A percentile compares a stretch with the other conserved stretches of the same genome.
Conservation (phyloP, 2,888 invertebrate genomes). For the Cephus sareptanus region DNA sequence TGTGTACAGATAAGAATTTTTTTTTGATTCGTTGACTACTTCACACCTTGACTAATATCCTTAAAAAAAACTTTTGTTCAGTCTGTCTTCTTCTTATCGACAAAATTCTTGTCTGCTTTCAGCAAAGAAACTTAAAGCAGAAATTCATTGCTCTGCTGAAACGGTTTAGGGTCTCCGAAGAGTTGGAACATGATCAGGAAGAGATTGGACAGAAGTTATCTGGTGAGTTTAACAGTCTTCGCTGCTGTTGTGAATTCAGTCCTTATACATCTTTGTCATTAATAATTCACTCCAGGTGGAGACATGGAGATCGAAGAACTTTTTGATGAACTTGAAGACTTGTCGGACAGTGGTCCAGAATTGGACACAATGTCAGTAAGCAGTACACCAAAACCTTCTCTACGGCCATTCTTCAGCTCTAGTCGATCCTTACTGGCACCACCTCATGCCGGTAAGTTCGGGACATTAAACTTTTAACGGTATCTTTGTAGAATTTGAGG, state of each 20-base stretch:
- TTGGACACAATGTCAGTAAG: constrained; percentile 96
- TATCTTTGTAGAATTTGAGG: constrained; percentile 16
- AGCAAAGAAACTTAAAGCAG: constrained; percentile 96
- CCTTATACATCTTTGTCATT: neutral
- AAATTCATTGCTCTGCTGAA: constrained; percentile 94
- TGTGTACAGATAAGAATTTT: constrained; percentile 48
- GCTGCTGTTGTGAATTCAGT: neutral
- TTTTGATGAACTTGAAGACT: constrained; percentile 94
- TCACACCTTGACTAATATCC: neutral
- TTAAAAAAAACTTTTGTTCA: neutral
- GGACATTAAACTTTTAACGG: neutral
- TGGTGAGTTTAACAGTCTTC: constrained; percentile 48
- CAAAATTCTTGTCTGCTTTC: constrained; percentile 48
- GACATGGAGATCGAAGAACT: constrained; percentile 93
- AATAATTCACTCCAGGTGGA: constrained; percentile 68
- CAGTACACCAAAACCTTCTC: constrained; percentile 95
- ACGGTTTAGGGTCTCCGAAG: constrained; percentile 93
- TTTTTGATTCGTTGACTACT: neutral
- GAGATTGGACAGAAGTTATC: constrained; percentile 68
- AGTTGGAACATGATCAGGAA: constrained; percentile 75
- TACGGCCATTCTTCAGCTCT: constrained; percentile 95
- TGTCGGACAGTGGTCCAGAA: constrained; percentile 95
- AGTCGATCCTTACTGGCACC: constrained; percentile 78
- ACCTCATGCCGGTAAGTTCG: constrained; percentile 57
- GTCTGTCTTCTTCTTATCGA: neutral